Conservation (phyloP, 1,140 invertebrate genomes). For the Drosophila equinoxialis region DNA sequence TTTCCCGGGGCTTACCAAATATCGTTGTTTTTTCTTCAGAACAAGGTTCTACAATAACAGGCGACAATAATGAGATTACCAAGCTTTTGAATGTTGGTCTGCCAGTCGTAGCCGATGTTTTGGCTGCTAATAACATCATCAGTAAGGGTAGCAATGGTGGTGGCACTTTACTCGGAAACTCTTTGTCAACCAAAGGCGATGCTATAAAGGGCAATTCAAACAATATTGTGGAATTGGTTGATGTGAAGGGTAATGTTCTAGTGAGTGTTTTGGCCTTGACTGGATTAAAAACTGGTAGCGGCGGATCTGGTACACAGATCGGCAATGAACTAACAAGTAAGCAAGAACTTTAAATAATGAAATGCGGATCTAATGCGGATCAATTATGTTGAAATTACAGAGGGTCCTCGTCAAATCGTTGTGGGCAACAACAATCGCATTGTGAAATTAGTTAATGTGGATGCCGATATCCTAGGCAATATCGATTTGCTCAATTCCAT, state of each 20-base stretch:
- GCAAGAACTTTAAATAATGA: not conserved
- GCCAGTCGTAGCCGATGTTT: slow-evolving; percentile 8
- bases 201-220: slow-evolving; percentile 15
- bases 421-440: slow-evolving; percentile 52
- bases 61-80: not conserved
- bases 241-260: slow-evolving; percentile 6
- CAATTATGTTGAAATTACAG: slow-evolving; percentile 9
- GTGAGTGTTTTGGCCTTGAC: slow-evolving; percentile 15
- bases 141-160: not conserved
- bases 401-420: slow-evolving; percentile 45
- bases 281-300: not conserved
- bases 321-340: slow-evolving; percentile 45
- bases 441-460: slow-evolving; percentile 34
- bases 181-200: slow-evolving; percentile 1
- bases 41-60: not conserved
- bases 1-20: too few species aligned
- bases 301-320: not conserved
- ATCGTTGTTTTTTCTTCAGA: not conserved
- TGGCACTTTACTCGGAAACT: not conserved
- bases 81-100: not conserved
- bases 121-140: not conserved
- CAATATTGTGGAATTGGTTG: not conserved
- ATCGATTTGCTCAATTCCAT: slow-evolving; percentile 37
- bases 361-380: not conserved
- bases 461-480: slow-evolving; percentile 14